A percentile compares a stretch with the other conserved stretches of the same genome.
Conservation (phyloP, 2,797 vertebrate species). For the Catostomus latipinnis region DNA sequence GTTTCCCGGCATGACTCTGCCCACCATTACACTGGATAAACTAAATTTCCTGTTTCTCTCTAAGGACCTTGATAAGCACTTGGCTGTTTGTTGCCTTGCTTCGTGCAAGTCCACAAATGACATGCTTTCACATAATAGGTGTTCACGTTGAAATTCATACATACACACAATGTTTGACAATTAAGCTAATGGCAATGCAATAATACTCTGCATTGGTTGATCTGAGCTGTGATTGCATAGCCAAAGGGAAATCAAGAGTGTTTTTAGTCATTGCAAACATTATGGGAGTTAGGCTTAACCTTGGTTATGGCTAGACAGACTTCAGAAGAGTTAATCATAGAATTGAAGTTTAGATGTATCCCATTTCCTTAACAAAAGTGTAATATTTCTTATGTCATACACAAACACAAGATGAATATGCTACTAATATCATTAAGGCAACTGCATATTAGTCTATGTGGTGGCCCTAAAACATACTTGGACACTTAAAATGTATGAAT, state of each 20-base stretch:
- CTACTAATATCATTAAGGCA: constrained; percentile 5
- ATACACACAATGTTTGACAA: constrained; percentile 32
- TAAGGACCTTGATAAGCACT: constrained; percentile 74
- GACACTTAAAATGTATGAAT: no score
- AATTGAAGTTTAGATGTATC: neutral
- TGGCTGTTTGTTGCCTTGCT: constrained; percentile 61
- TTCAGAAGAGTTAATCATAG: constrained; percentile 26
- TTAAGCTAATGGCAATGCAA: constrained; percentile 56
- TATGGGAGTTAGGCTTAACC: constrained; percentile 1
- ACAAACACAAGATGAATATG: neutral
- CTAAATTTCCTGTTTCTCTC: constrained; percentile 81
- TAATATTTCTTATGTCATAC: neutral
- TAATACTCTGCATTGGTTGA: constrained; percentile 44
- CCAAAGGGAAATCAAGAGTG: constrained; percentile 40
- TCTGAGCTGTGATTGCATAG: constrained; percentile 40
- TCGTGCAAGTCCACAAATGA: constrained; percentile 64
- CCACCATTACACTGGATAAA: constrained; percentile 81
- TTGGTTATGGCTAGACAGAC: constrained; percentile 18
- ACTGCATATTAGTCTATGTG: constrained; percentile 2
- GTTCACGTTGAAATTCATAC: constrained; percentile 58
- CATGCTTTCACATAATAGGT: constrained; percentile 55
- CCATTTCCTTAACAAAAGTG: neutral
- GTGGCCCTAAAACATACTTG: no score
- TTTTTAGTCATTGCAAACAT: constrained; percentile 31
- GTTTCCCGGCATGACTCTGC: constrained; percentile 70